Percentiles rank a stretch among this genome's conserved stretches.
phyloP scores from a whole-genome alignment of 2,888 invertebrate genomes.

The Calephelis perditalis region DNA sequence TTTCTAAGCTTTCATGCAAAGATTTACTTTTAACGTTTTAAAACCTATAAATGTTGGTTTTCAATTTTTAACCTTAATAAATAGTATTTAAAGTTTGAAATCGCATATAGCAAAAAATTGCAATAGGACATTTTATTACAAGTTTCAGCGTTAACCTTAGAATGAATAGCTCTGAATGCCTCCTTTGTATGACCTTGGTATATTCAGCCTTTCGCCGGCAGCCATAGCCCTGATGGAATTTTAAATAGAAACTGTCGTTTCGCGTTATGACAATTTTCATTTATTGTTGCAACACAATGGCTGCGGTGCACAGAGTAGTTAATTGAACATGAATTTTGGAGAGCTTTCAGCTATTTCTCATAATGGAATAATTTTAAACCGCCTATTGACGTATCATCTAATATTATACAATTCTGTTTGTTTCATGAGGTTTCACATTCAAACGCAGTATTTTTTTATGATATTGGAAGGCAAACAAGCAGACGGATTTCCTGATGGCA shows the following conservation, averaged over 20 bases:
- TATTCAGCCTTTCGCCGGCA: constrained; percentile 39
- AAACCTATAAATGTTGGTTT: not conserved
- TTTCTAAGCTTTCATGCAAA: not conserved
- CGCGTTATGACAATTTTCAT: constrained; percentile 53
- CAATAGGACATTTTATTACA: constrained; percentile 21
- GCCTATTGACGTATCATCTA: constrained; percentile 1
- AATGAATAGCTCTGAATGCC: constrained; percentile 45
- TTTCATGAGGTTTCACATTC: not conserved
- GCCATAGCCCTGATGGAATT: constrained; percentile 64
- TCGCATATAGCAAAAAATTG: not conserved
- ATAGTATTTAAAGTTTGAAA: not conserved
- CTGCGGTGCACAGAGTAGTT: constrained; percentile 6
- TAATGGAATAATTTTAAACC: constrained; percentile 21
- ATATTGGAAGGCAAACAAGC: too few relatives aligned
- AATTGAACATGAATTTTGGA: constrained; percentile 51
- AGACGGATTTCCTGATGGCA: too few relatives aligned
- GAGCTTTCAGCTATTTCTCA: constrained; percentile 21
- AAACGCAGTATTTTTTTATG: too few relatives aligned
- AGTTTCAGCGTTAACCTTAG: constrained; percentile 28
- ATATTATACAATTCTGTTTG: not conserved
- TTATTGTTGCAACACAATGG: constrained; percentile 44
- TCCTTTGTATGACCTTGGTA: constrained; percentile 53
- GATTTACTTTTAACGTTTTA: constrained; percentile 3
- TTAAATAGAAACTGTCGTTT: constrained; percentile 55
- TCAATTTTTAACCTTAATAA: not conserved